A percentile compares a stretch with the other conserved stretches of the same genome.
phyloP scores from a whole-genome alignment of 2,797 vertebrate genomes.

The Sebastes vulpes region DNA sequence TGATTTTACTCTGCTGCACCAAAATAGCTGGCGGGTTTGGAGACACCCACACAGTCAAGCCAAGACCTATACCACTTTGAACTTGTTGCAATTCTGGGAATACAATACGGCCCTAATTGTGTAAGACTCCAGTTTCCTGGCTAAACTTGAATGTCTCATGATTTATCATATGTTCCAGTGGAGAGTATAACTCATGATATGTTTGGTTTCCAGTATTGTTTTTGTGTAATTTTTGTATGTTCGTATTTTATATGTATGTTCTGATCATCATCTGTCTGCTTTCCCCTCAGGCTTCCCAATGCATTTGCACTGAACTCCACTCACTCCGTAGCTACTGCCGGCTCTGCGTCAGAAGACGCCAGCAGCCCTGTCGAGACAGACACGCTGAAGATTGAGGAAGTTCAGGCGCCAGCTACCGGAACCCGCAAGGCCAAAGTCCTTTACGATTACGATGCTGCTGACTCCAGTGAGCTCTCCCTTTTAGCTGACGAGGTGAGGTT shows the following conservation, averaged over 20 bases:
- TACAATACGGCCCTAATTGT: not conserved
- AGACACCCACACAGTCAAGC: not conserved
- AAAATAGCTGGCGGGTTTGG: not conserved
- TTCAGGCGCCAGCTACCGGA: conserved; percentile 90
- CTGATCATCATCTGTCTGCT: not conserved
- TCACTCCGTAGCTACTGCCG: conserved; percentile 68
- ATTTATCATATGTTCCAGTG: not conserved
- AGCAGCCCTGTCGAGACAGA: conserved; percentile 79
- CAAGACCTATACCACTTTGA: not conserved
- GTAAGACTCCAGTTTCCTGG: not conserved
- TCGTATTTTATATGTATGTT: not conserved
- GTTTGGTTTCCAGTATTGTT: not conserved
- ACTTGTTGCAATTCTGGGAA: not conserved
- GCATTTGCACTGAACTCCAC: conserved; percentile 88
- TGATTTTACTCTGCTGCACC: not conserved
- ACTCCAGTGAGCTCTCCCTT: conserved; percentile 93
- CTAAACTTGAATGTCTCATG: not conserved
- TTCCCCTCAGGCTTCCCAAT: conserved; percentile 86
- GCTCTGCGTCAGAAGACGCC: conserved; percentile 76
- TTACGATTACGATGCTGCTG: conserved; percentile 93
- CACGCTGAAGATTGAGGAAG: conserved; percentile 89
- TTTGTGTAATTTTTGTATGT: not conserved
- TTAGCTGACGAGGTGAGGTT: conserved; percentile 92
- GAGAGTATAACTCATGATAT: not conserved
- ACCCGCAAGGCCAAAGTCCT: conserved; percentile 94